These are phyloP conservation scores for Schizaphis graminum DNA, from an alignment of 2,888 invertebrate genomes.

Conservation along the genomic window DNA sequence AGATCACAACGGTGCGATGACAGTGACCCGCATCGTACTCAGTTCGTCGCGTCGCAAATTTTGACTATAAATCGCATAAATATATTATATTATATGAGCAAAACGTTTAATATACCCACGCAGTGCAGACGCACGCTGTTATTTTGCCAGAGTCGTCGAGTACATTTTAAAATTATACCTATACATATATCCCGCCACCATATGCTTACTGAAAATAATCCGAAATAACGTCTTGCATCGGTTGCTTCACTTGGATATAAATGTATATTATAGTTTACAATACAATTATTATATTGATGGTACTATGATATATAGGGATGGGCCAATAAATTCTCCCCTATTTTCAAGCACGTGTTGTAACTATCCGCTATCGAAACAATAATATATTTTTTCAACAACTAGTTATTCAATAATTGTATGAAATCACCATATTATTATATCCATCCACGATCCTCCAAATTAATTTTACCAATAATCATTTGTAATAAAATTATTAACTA, in stretches of 20 bases:
- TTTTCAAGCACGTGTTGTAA: not conserved
- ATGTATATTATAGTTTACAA: not conserved
- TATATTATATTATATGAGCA: not conserved
- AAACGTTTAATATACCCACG: not conserved
- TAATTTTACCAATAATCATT: not conserved
- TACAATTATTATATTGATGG: not conserved
- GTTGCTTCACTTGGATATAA: not conserved
- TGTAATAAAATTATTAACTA: not conserved
- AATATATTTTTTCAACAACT: not conserved
- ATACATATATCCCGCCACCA: not conserved
- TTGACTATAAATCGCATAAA: not conserved
- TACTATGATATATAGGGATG: not conserved
- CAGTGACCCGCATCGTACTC: not conserved
- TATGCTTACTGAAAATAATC: not conserved
- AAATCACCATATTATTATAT: not conserved
- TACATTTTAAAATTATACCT: not conserved
- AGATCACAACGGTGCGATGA: not conserved
- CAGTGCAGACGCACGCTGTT: not conserved
- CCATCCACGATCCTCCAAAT: not conserved
- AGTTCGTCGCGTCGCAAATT: not conserved
- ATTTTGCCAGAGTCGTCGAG: not conserved
- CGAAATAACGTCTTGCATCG: not conserved
- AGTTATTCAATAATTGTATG: not conserved
- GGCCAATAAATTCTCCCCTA: not conserved
- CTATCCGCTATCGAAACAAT: not conserved